Evolutionary conservation across 1,140 invertebrate species (phyloP).

Genomic region (Diprion similis): DNA sequence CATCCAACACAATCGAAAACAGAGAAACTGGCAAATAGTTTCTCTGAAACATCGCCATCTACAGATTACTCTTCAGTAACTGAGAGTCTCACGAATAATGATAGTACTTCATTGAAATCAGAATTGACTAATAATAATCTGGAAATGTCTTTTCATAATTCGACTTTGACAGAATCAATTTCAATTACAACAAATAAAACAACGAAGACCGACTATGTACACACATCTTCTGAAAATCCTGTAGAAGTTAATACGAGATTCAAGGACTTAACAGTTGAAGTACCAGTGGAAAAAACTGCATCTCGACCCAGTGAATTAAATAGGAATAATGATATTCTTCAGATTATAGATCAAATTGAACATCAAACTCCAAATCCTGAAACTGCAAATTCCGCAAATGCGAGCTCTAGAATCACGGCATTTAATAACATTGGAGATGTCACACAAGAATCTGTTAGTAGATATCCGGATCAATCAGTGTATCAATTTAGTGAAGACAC

Average conservation of each 20-base stretch:
- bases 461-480: not conserved
- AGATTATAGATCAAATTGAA: not conserved
- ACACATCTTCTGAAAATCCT: not conserved
- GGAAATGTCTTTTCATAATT: not conserved
- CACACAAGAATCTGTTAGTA: not conserved
- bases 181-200: not conserved
- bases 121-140: not conserved
- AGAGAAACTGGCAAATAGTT: not conserved
- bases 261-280: not conserved
- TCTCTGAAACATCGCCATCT: not conserved
- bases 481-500: not conserved
- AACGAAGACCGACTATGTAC: not conserved
- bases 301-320: not conserved
- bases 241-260: not conserved
- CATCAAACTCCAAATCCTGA: not conserved
- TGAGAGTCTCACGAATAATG: not conserved
- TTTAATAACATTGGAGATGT: not conserved
- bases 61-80: not conserved
- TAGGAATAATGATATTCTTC: not conserved
- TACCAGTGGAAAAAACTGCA: not conserved
- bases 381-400: not conserved
- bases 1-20: not conserved
- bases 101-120: not conserved
- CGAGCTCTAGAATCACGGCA: not conserved
- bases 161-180: not conserved